phyloP scores from a whole-genome alignment of 2,113 vertebrate species.

The Columba livia region DNA sequence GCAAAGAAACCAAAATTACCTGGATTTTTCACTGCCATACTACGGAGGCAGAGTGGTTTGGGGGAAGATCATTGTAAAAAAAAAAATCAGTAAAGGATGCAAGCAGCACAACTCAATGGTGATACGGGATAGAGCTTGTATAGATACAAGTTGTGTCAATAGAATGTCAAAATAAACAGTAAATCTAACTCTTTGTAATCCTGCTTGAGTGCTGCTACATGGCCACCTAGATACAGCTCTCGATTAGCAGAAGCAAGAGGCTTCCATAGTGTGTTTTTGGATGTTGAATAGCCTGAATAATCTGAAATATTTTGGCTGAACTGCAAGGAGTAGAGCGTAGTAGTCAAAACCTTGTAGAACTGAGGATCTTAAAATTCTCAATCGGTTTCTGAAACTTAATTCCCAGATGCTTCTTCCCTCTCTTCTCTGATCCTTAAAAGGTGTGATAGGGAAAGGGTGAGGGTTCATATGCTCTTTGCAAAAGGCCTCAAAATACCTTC shows the following conservation, averaged over 20 bases:
- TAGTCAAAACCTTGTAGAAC: background rate
- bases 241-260: background rate
- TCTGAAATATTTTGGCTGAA: background rate
- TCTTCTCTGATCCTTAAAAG: background rate
- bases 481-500: background rate
- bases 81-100: background rate
- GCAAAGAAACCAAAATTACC: background rate
- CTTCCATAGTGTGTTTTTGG: background rate
- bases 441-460: background rate
- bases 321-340: background rate
- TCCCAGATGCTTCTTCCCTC: background rate
- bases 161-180: background rate
- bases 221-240: background rate
- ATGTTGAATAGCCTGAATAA: background rate
- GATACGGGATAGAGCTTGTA: background rate
- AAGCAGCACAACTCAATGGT: background rate
- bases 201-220: background rate
- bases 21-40: background rate
- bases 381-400: background rate
- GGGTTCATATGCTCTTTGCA: background rate
- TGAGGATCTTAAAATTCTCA: background rate
- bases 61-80: background rate
- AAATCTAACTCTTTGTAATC: background rate
- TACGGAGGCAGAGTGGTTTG: background rate
- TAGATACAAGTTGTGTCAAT: background rate